Conservation (phyloP, 2,113 vertebrate genomes). For the Ancistrus triradiatus region DNA sequence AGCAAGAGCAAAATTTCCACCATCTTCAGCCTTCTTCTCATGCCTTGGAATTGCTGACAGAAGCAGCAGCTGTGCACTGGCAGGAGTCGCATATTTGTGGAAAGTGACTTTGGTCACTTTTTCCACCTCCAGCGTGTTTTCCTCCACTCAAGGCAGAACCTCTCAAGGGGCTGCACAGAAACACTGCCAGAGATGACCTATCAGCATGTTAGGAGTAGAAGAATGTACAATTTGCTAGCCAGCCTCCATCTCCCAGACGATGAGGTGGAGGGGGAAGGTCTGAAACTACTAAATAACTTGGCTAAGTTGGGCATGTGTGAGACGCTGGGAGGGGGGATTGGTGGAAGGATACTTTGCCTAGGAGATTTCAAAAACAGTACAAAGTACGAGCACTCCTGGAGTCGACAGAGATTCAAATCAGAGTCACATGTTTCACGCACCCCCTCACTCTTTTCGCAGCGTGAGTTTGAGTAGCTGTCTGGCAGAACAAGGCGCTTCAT, state of each 20-base stretch:
- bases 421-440: background rate
- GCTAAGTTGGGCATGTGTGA: background rate
- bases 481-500: background rate
- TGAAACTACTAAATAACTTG: background rate
- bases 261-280: background rate
- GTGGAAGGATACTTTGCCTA: background rate
- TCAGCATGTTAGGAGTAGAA: background rate
- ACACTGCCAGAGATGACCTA: background rate
- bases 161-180: constrained; percentile 27
- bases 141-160: constrained; percentile 30
- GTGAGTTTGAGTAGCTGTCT: background rate
- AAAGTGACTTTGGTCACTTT: constrained; percentile 54
- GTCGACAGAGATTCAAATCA: background rate
- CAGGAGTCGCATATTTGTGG: constrained; percentile 31
- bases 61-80: constrained; percentile 22
- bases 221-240: background rate
- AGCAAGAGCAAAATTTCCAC: background rate
- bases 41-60: background rate
- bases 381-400: background rate
- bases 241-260: background rate
- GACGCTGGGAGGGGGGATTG: background rate
- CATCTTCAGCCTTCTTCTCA: background rate
- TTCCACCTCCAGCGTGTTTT: constrained; percentile 54
- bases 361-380: background rate
- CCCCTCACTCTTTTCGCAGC: background rate